Percentiles rank a stretch among this genome's conserved stretches.
phyloP scores from a whole-genome alignment of 1,140 invertebrate genomes.

The Tetragonula clypearis region DNA sequence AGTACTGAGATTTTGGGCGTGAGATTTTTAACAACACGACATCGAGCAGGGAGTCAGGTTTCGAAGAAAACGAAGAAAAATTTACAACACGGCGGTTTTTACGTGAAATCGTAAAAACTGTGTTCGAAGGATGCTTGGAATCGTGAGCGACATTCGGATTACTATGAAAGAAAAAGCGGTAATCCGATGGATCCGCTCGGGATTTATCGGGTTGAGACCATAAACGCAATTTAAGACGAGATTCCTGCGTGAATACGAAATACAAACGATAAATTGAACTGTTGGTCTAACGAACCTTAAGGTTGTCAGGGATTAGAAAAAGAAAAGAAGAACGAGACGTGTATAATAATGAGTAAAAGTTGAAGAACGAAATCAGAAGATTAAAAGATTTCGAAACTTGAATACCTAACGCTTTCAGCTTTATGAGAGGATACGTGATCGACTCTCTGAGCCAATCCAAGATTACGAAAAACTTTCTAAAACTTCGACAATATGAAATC shows the following conservation, averaged over 20 bases:
- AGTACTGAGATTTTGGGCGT: background rate
- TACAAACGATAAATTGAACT: background rate
- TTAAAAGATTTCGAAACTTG: too few relatives aligned
- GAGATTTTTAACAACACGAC: background rate
- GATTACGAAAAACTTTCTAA: background rate
- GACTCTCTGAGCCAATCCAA: background rate
- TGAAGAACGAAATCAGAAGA: background rate
- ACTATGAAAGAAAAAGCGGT: background rate
- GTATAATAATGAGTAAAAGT: background rate
- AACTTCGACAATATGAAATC: too few relatives aligned
- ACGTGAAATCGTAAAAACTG: slow-evolving; percentile 7
- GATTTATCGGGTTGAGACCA: too few relatives aligned
- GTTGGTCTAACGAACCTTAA: background rate
- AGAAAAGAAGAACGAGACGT: too few relatives aligned
- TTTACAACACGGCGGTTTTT: slow-evolving; percentile 2
- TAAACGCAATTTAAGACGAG: too few relatives aligned
- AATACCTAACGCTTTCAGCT: too few relatives aligned
- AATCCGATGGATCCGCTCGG: too few relatives aligned
- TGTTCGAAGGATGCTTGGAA: background rate
- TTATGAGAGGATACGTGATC: too few relatives aligned
- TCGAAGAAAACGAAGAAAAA: background rate
- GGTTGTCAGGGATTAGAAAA: background rate
- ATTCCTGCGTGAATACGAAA: too few relatives aligned
- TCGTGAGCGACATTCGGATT: too few relatives aligned
- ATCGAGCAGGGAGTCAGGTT: background rate